Evolutionary conservation across 2,888 invertebrate species (phyloP).

Genomic region (Tenthredo distinguenda): DNA sequence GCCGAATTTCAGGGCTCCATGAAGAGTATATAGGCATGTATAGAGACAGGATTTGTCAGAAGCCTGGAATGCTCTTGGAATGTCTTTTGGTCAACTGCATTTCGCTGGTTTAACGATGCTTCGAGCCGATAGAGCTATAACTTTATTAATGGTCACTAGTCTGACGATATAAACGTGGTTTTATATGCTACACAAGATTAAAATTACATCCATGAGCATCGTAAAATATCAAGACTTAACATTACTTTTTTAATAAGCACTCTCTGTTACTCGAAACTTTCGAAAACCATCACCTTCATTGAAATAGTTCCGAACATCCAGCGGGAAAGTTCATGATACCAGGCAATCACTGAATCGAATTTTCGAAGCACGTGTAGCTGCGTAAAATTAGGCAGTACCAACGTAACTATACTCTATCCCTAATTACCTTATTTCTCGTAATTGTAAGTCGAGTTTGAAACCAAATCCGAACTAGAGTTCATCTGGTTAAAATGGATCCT

Average conservation of each 20-base stretch:
- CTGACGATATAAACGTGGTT: constrained; percentile 22
- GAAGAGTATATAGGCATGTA: not conserved
- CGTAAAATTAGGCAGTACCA: too few species aligned
- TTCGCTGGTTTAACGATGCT: constrained; percentile 20
- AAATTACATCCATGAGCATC: constrained; percentile 19
- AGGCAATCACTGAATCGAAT: too few species aligned
- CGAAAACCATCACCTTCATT: not conserved
- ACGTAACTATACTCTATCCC: too few species aligned
- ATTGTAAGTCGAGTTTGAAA: too few species aligned
- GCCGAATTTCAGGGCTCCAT: not conserved
- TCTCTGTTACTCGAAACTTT: not conserved
- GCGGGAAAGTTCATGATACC: not conserved
- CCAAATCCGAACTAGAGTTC: not conserved
- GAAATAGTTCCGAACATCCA: not conserved
- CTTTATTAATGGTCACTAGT: constrained; percentile 19
- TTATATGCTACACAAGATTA: constrained; percentile 27
- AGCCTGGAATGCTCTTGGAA: not conserved
- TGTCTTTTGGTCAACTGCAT: constrained; percentile 16
- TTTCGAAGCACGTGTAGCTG: too few species aligned
- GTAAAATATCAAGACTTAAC: constrained; percentile 25
- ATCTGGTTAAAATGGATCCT: not conserved
- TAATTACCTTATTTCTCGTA: too few species aligned
- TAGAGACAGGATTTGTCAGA: not conserved
- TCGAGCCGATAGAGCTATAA: constrained; percentile 11
- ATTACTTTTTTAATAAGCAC: constrained; percentile 32